These are phyloP conservation scores for Todus mexicanus DNA, from an alignment of 2,797 vertebrate species.

Conservation along the genomic window DNA sequence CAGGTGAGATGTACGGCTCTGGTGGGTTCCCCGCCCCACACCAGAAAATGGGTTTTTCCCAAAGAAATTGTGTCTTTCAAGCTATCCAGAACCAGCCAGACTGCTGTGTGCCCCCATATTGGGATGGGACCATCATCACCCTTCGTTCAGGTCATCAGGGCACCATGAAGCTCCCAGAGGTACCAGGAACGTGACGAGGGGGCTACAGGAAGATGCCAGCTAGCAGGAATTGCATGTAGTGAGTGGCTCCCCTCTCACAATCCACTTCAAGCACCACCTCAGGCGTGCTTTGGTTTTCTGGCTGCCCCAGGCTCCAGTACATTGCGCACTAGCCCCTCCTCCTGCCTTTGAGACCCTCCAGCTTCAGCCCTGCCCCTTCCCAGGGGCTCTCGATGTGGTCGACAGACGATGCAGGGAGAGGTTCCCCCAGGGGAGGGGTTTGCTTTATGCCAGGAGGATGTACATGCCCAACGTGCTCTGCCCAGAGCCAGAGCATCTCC, in stretches of 20 bases:
- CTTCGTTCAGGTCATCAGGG: not conserved
- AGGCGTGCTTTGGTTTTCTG: not conserved
- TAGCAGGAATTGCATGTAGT: not conserved
- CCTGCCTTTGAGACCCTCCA: not conserved
- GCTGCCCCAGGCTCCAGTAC: not conserved
- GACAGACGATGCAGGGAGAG: not conserved
- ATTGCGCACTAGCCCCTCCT: not conserved
- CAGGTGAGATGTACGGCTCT: accelerated
- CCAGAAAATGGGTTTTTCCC: not conserved
- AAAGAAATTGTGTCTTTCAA: not conserved
- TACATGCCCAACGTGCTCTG: not conserved
- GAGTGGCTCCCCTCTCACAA: not conserved
- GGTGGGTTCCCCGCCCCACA: not conserved
- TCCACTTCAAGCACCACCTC: not conserved
- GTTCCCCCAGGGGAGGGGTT: not conserved
- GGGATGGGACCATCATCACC: not conserved
- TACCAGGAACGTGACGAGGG: accelerated
- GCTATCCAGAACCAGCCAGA: not conserved
- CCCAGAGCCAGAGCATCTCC: not conserved
- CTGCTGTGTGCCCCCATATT: not conserved
- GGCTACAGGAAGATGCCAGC: not conserved
- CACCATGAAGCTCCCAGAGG: not conserved
- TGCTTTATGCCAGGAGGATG: not conserved
- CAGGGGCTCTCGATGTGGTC: not conserved
- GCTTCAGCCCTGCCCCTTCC: not conserved